These are phyloP conservation scores for Lepus townsendii DNA, from an alignment of 2,797 vertebrate species.

Conservation along the genomic window DNA sequence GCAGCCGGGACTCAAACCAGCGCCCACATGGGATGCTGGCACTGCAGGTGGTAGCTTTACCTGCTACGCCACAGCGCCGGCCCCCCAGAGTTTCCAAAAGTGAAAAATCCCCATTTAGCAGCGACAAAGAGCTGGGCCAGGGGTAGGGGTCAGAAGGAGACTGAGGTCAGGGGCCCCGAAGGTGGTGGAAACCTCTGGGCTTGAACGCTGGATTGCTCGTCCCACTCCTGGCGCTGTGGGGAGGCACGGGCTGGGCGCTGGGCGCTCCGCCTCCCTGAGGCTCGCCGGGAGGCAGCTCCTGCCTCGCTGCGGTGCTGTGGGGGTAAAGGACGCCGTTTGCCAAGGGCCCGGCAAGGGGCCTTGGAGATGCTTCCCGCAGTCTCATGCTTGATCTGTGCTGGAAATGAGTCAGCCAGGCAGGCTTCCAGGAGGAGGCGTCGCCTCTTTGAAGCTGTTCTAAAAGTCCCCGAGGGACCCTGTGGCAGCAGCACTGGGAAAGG, in stretches of 20 bases:
- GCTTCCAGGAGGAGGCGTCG: not conserved
- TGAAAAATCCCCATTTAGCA: not conserved
- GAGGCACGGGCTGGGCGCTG: not conserved
- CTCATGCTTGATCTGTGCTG: not conserved
- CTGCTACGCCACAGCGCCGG: no score
- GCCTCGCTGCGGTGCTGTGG: not conserved
- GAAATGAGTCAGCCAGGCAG: not conserved
- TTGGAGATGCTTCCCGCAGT: not conserved
- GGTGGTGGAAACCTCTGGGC: not conserved
- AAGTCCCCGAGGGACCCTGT: not conserved
- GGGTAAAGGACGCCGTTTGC: not conserved
- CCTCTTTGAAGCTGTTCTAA: not conserved
- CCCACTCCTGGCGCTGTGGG: not conserved
- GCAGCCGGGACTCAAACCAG: no score
- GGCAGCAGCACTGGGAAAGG: not conserved
- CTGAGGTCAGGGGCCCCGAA: not conserved
- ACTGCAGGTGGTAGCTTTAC: no score
- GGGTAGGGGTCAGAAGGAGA: not conserved
- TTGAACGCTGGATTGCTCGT: no score
- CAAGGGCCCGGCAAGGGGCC: not conserved
- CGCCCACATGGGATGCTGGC: no score
- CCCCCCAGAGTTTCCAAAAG: not conserved
- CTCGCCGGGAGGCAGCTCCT: not conserved
- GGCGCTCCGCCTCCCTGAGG: not conserved
- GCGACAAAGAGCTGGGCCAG: not conserved